A percentile compares a stretch with the other conserved stretches of the same genome.
phyloP scores from a whole-genome alignment of 2,113 vertebrate species.

The Crotalus horridus region DNA sequence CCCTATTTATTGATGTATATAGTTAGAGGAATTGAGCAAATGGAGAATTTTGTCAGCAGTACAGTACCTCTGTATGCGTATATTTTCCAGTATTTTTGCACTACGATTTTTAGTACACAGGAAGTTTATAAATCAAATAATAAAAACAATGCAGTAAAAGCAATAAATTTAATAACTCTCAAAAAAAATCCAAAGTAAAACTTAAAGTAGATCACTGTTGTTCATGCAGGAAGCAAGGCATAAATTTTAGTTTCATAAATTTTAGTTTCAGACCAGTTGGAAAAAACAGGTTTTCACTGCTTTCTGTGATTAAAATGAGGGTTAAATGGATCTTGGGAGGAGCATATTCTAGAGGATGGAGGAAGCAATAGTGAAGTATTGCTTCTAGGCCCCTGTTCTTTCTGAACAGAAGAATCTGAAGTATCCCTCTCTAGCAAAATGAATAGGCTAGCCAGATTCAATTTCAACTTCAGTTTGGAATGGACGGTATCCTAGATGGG shows the following conservation, averaged over 20 bases:
- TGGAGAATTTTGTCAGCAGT: neutral
- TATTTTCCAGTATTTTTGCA: neutral
- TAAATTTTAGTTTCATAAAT: neutral
- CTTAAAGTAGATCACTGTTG: neutral
- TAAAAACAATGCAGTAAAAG: neutral
- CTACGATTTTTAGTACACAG: neutral
- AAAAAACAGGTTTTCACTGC: neutral
- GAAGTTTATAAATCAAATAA: neutral
- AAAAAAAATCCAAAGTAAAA: neutral
- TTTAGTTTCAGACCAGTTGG: neutral
- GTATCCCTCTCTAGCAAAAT: neutral
- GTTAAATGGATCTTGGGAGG: neutral
- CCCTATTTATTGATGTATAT: neutral
- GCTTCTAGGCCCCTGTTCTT: neutral
- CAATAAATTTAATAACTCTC: neutral
- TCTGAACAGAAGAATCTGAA: neutral
- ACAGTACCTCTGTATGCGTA: neutral
- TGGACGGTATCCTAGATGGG: slow-evolving; percentile 37
- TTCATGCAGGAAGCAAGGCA: neutral
- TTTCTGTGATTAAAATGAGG: neutral
- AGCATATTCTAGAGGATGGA: neutral
- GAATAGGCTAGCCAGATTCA: neutral
- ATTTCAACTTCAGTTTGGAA: neutral
- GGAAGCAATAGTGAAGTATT: neutral
- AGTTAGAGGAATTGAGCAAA: neutral